A percentile compares a stretch with the other conserved stretches of the same genome.
These are phyloP conservation scores for Bufo gargarizans DNA, from an alignment of 2,113 vertebrate species.

Conservation along the genomic window DNA sequence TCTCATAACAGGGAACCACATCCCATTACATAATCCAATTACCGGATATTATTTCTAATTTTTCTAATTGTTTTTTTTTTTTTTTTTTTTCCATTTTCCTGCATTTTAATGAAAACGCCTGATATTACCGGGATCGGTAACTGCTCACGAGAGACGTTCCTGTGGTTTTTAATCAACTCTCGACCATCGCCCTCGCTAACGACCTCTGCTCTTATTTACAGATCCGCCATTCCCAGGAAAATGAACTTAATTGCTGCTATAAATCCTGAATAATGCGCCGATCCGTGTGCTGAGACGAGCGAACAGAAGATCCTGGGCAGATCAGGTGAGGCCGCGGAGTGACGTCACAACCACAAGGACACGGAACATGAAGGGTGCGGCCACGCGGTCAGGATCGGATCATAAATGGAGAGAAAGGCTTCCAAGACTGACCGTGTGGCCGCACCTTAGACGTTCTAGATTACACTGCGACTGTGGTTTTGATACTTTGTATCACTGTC, in stretches of 20 bases:
- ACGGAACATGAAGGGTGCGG: too few relatives aligned
- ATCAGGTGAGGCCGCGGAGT: background rate
- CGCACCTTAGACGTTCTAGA: too few relatives aligned
- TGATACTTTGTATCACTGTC: too few relatives aligned
- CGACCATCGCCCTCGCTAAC: background rate
- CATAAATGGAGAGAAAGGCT: too few relatives aligned
- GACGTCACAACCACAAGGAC: background rate
- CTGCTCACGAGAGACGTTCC: background rate
- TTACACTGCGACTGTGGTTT: too few relatives aligned
- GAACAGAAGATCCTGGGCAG: background rate
- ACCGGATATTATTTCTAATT: background rate
- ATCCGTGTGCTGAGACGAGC: background rate
- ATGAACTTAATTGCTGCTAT: slow-evolving; percentile 40
- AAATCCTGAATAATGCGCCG: background rate
- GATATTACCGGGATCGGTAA: background rate
- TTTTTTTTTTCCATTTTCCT: background rate
- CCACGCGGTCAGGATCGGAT: too few relatives aligned
- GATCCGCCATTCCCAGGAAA: slow-evolving; percentile 18
- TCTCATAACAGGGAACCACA: too few relatives aligned
- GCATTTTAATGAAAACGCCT: background rate
- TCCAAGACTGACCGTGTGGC: too few relatives aligned
- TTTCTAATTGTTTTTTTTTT: background rate
- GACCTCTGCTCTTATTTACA: slow-evolving; percentile 19
- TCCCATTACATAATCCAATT: background rate
- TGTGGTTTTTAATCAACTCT: slow-evolving; percentile 22